These are phyloP conservation scores for Trissoscelio sp. DNA, from an alignment of 2,888 invertebrate species.

Conservation along the genomic window DNA sequence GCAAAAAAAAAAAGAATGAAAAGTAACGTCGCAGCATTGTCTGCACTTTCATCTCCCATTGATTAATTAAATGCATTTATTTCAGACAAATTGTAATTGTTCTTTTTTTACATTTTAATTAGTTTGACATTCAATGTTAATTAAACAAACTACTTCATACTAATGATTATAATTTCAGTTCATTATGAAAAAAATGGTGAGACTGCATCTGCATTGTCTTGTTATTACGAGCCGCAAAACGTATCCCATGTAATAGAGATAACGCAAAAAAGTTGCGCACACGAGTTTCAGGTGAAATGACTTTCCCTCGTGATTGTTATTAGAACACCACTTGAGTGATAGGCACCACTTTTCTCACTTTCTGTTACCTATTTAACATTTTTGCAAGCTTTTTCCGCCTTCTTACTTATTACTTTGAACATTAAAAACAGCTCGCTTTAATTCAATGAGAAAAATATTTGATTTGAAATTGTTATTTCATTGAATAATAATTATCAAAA, in stretches of 20 bases:
- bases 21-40: not conserved
- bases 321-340: slow-evolving; percentile 61
- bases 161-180: slow-evolving; percentile 36
- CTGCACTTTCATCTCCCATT: slow-evolving; percentile 28
- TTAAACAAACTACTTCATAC: slow-evolving; percentile 36
- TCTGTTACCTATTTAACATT: slow-evolving; percentile 61
- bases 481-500: no score
- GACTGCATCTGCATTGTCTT: slow-evolving; percentile 55
- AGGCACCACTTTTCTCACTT: slow-evolving; percentile 61
- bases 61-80: slow-evolving; percentile 39
- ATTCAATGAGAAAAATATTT: no score
- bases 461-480: no score
- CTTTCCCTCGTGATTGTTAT: slow-evolving; percentile 67
- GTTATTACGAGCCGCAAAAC: slow-evolving; percentile 46
- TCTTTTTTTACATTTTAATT: slow-evolving; percentile 37
- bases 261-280: slow-evolving; percentile 59
- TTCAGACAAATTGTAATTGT: slow-evolving; percentile 41
- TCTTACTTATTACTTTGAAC: not conserved
- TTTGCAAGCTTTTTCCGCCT: slow-evolving; percentile 45
- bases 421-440: not conserved
- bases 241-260: slow-evolving; percentile 57
- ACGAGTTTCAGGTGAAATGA: slow-evolving; percentile 64
- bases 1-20: not conserved
- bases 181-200: slow-evolving; percentile 41
- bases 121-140: slow-evolving; percentile 54